Base-by-base conservation (phyloP, 2,888 invertebrate genomes). In the Euzetes globulus region DNA sequence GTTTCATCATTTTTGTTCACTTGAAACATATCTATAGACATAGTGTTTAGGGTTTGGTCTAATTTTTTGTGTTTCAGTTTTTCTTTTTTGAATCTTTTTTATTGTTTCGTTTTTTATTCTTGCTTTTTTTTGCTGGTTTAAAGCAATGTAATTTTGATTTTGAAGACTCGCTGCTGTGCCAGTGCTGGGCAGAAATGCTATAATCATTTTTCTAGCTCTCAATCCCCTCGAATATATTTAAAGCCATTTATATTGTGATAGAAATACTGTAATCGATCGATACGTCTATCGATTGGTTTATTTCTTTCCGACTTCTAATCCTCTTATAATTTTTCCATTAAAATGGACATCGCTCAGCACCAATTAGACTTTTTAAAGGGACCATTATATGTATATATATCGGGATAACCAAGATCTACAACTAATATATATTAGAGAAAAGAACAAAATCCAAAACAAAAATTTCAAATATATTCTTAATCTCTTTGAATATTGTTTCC, bases 111-210 rank as follows among this genome's bases (percentile, higher is more conserved):
- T 29, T 22, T 58, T 27, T 15, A 11, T 25, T 1, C 13, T 22
- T 55, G 13, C n/a, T 25, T 58, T 58, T 22, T 55, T 55, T 17
- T 22, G 25, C 22, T 55, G 3, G n/a, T 50, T 50, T 50, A n/a
- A 6, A n/a, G 2, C 17, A 2, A 50, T 50, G 19, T 50, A 50
- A 9, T n/a, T 50, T 19, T 50, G n/a, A 50, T 50, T 50, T 50
- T 50, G 19, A 58, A 17, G 1, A 27, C 13, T 70, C 70, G 47
- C 70, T 70, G 70, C 47, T 70, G 41, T 70, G 70, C 45, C 47
- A 47, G 37, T 70, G 45, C 70, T 70, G 70, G 70, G 47, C 70
- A 70, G 70, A 70, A 70, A 70, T 47, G 47, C 47, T 65, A 37
- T 37, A 25, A 22, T 29, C 63, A 33, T n/a, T 25, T 22, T 1